These are phyloP conservation scores for Chirona hameri DNA, from an alignment of 2,888 invertebrate genomes.

Conservation along the genomic window DNA sequence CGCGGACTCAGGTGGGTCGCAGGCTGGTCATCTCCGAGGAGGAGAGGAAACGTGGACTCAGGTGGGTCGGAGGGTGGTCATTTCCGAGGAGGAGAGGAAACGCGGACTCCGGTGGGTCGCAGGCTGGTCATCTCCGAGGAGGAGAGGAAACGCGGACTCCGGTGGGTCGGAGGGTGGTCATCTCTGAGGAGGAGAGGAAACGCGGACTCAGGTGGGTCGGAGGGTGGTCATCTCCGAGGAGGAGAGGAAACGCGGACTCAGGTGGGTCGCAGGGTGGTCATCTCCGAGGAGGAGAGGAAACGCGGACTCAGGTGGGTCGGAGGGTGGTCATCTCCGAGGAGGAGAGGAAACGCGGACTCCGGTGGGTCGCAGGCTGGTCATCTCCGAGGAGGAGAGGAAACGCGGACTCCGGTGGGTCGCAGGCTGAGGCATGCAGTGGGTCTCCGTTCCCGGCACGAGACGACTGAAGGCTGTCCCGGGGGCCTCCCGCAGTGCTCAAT, in stretches of 20 bases:
- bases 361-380: slow-evolving; percentile 56
- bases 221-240: slow-evolving; percentile 64
- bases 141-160: slow-evolving; percentile 56
- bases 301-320: slow-evolving; percentile 49
- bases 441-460: no score
- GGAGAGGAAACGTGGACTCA: slow-evolving; percentile 56
- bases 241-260: slow-evolving; percentile 56
- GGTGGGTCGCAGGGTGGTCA: slow-evolving; percentile 56
- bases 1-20: slow-evolving; percentile 50
- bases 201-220: slow-evolving; percentile 49
- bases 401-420: slow-evolving; percentile 49
- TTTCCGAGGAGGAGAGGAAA: slow-evolving; percentile 59
- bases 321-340: slow-evolving; percentile 64
- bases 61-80: slow-evolving; percentile 56
- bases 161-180: slow-evolving; percentile 56
- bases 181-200: slow-evolving; percentile 59
- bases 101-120: slow-evolving; percentile 50
- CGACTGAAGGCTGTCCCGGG: no score
- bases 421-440: not conserved
- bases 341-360: slow-evolving; percentile 56
- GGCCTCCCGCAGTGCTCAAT: no score
- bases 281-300: slow-evolving; percentile 59
- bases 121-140: slow-evolving; percentile 64
- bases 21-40: slow-evolving; percentile 64
- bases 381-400: slow-evolving; percentile 59